Conservation (phyloP, 2,888 invertebrate species). For the Sphaerophoria rueppellii region DNA sequence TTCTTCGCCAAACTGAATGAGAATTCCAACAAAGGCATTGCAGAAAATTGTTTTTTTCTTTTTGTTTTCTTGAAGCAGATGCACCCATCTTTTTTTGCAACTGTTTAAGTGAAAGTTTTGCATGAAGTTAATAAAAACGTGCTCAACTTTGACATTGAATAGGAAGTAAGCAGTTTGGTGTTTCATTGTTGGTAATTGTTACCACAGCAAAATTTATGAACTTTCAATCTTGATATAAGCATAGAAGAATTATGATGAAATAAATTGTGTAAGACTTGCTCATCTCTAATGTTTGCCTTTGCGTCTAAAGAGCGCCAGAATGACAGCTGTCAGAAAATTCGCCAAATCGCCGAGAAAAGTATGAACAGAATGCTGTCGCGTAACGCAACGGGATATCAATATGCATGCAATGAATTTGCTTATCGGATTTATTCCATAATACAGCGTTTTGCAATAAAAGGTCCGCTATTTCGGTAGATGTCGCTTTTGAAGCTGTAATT, state of each 20-base stretch:
- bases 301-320: no score
- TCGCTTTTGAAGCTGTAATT: no score
- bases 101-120: slow-evolving; percentile 51
- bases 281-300: no score
- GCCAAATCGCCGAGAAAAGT: no score
- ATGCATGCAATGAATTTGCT: no score
- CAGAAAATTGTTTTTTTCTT: slow-evolving; percentile 1
- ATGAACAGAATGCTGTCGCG: no score
- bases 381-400: no score
- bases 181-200: neutral
- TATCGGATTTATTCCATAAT: no score
- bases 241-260: neutral
- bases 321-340: no score
- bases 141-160: slow-evolving; percentile 67
- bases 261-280: no score
- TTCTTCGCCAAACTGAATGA: slow-evolving; percentile 18
- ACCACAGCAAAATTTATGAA: slow-evolving; percentile 1
- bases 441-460: no score
- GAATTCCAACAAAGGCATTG: slow-evolving; percentile 50
- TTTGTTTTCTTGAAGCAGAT: slow-evolving; percentile 35
- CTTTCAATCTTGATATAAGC: slow-evolving; percentile 9
- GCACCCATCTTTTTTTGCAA: slow-evolving; percentile 41
- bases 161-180: slow-evolving; percentile 2
- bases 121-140: slow-evolving; percentile 43
- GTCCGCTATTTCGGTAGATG: no score